These are phyloP conservation scores for Eilema depressum DNA, from an alignment of 2,888 invertebrate genomes.

Conservation along the genomic window DNA sequence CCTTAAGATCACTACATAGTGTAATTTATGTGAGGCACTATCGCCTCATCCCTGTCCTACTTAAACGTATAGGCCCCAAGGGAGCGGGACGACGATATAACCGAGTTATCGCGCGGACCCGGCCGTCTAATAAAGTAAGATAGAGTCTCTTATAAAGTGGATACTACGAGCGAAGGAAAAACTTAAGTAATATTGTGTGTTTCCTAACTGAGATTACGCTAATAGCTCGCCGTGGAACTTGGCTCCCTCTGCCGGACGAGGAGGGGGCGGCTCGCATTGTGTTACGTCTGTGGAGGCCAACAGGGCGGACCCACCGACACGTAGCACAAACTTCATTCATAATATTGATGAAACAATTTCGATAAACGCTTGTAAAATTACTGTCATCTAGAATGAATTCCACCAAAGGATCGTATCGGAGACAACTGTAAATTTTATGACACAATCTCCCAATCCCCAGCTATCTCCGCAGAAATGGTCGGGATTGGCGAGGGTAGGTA, in stretches of 20 bases:
- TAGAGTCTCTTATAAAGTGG: conserved; percentile 51
- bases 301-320: neutral
- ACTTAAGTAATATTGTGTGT: conserved; percentile 52
- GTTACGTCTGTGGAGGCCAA: neutral
- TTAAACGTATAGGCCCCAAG: conserved; percentile 22
- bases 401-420: neutral
- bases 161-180: conserved; percentile 34
- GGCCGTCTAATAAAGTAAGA: conserved; percentile 50
- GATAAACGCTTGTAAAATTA: neutral
- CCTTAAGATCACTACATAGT: conserved; percentile 27
- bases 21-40: conserved; percentile 40
- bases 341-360: neutral
- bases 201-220: conserved; percentile 42
- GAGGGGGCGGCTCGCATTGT: conserved; percentile 5
- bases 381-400: neutral
- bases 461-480: neutral
- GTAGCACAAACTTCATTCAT: neutral
- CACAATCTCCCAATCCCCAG: neutral
- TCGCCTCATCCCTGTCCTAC: conserved; percentile 36
- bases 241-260: conserved; percentile 21
- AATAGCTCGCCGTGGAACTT: conserved; percentile 37
- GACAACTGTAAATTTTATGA: neutral
- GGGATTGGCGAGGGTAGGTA: neutral
- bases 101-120: conserved; percentile 35
- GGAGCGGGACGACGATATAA: conserved; percentile 29